Evolutionary conservation across 2,888 invertebrate species (phyloP).

Genomic region (Ochropleura leucogaster): DNA sequence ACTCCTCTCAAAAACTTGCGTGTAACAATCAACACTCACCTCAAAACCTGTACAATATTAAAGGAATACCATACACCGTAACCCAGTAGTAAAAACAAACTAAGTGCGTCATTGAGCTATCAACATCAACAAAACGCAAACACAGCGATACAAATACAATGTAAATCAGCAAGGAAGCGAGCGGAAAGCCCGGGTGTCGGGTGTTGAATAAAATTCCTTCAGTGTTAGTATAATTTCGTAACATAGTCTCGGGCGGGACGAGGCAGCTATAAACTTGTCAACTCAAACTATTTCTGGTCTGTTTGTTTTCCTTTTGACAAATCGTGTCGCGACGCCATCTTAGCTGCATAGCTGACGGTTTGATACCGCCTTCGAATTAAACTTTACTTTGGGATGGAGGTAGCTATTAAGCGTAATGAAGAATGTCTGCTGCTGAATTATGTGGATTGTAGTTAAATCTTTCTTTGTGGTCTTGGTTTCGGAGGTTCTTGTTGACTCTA

Average conservation of each 20-base stretch:
- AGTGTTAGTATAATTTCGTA: conserved; percentile 78
- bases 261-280: conserved; percentile 88
- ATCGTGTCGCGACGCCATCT: conserved; percentile 86
- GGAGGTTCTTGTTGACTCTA: background rate
- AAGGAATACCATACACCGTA: conserved; percentile 19
- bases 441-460: background rate
- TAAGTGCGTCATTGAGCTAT: conserved; percentile 57
- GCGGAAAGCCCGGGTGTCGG: conserved; percentile 71
- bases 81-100: conserved; percentile 45
- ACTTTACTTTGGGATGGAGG: conserved; percentile 33
- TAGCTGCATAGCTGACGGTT: conserved; percentile 74
- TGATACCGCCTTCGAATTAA: conserved; percentile 62
- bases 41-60: conserved; percentile 17
- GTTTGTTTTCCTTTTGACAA: conserved; percentile 90
- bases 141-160: conserved; percentile 56
- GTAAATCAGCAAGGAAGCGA: conserved; percentile 72
- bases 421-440: conserved; percentile 8
- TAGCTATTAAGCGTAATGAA: conserved; percentile 48
- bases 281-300: conserved; percentile 87
- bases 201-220: conserved; percentile 78
- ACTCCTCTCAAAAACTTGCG: background rate
- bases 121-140: conserved; percentile 54
- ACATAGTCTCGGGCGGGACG: conserved; percentile 66
- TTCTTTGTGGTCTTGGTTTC: conserved; percentile 8
- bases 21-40: background rate